Evolutionary conservation across 2,113 vertebrate genomes (phyloP).

Genomic region (Malurus cyaneus): DNA sequence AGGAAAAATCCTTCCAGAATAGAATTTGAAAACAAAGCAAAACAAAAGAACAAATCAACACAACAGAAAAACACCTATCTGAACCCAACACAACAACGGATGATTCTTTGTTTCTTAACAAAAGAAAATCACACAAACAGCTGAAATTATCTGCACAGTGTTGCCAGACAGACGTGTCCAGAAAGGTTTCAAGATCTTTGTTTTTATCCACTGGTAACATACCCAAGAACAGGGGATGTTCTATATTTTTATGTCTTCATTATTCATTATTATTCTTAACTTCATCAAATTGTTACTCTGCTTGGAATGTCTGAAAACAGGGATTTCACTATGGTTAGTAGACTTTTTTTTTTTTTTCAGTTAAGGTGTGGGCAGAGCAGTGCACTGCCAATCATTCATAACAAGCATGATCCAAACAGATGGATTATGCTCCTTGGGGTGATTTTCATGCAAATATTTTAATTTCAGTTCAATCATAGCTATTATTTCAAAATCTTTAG

Average conservation of each 20-base stretch:
- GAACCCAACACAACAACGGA: slow-evolving; percentile 21
- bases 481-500: slow-evolving; percentile 35
- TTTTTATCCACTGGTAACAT: not conserved
- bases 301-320: not conserved
- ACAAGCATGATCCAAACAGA: slow-evolving; percentile 45
- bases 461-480: slow-evolving; percentile 30
- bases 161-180: not conserved
- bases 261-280: not conserved
- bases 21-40: not conserved
- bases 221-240: not conserved
- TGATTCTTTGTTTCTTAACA: slow-evolving; percentile 40
- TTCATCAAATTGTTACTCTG: not conserved
- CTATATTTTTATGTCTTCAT: not conserved
- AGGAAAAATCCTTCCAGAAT: not conserved
- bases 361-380: too few species aligned
- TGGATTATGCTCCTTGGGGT: slow-evolving; percentile 59
- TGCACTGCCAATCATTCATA: slow-evolving; percentile 44
- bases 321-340: not conserved
- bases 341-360: too few species aligned
- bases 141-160: slow-evolving; percentile 24
- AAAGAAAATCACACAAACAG: slow-evolving; percentile 22
- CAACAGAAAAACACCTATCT: not conserved
- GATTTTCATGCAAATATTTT: slow-evolving; percentile 68
- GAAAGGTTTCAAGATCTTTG: not conserved
- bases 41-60: not conserved